Evolutionary conservation across 2,888 invertebrate species (phyloP).

Genomic region (Mylabris sibirica): DNA sequence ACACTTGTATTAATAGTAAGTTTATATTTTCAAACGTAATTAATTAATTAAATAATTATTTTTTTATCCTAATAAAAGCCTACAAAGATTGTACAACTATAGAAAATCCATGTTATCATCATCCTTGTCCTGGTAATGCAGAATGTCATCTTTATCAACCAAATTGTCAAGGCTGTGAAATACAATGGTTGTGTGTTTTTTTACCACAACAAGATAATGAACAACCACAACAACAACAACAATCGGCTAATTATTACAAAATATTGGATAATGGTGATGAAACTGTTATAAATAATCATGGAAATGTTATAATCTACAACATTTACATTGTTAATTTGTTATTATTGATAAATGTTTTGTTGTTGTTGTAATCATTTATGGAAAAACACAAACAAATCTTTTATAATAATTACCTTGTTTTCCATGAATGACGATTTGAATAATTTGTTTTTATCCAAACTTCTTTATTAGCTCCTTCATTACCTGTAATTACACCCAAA

Average conservation of each 20-base stretch:
- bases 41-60: no score
- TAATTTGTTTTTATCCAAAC: constrained; percentile 27
- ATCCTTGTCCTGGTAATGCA: constrained; percentile 48
- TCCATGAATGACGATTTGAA: not conserved
- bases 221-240: not conserved
- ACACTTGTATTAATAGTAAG: constrained; percentile 66
- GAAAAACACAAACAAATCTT: not conserved
- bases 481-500: constrained; percentile 25
- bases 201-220: not conserved
- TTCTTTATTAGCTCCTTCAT: constrained; percentile 41
- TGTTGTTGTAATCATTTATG: not conserved
- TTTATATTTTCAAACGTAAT: constrained; percentile 17
- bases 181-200: constrained; percentile 38
- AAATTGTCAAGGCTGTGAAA: constrained; percentile 43
- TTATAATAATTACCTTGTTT: not conserved
- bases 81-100: constrained; percentile 47
- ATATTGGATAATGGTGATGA: not conserved
- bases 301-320: not conserved
- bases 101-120: constrained; percentile 43
- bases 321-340: not conserved
- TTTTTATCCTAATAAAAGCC: constrained; percentile 42
- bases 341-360: not conserved
- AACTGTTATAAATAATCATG: not conserved
- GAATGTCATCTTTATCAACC: constrained; percentile 47
- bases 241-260: not conserved